A percentile compares a stretch with the other conserved stretches of the same genome.
Conservation (phyloP, 2,888 invertebrate species). For the Eulithis prunata region DNA sequence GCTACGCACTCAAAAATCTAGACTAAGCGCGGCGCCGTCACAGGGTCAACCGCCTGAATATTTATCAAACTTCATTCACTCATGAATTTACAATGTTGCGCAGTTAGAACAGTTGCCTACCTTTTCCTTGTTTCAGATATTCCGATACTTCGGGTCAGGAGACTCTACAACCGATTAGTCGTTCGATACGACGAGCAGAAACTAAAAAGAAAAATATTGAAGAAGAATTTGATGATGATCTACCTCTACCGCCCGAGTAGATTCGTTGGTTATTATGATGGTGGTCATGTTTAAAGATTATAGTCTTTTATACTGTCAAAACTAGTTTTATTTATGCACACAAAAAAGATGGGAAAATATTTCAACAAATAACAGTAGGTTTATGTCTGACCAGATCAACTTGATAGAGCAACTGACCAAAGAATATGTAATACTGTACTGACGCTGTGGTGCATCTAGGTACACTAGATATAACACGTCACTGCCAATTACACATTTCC, state of each 20-base stretch:
- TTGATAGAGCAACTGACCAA: too few species aligned
- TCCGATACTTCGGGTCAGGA: constrained; percentile 49
- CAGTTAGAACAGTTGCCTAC: constrained; percentile 11
- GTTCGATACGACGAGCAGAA: constrained; percentile 54
- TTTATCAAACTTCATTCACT: constrained; percentile 63
- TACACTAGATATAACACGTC: too few species aligned
- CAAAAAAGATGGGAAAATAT: background rate
- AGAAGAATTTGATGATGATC: constrained; percentile 73
- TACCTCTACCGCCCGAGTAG: constrained; percentile 77
- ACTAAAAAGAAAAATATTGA: constrained; percentile 62
- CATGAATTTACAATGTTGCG: constrained; percentile 50
- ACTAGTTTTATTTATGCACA: background rate
- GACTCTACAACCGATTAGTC: constrained; percentile 54
- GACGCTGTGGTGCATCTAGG: too few species aligned
- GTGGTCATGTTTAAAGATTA: too few species aligned
- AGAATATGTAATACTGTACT: too few species aligned
- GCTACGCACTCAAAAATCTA: constrained; percentile 43
- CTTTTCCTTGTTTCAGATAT: constrained; percentile 45
- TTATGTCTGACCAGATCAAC: too few species aligned
- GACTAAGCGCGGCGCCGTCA: constrained; percentile 45
- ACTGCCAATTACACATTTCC: background rate
- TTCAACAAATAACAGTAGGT: too few species aligned
- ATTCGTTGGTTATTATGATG: too few species aligned
- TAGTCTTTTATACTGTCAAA: background rate
- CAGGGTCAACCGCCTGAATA: constrained; percentile 65